phyloP scores from a whole-genome alignment of 2,888 invertebrate species.

The Pandemis heparana region DNA sequence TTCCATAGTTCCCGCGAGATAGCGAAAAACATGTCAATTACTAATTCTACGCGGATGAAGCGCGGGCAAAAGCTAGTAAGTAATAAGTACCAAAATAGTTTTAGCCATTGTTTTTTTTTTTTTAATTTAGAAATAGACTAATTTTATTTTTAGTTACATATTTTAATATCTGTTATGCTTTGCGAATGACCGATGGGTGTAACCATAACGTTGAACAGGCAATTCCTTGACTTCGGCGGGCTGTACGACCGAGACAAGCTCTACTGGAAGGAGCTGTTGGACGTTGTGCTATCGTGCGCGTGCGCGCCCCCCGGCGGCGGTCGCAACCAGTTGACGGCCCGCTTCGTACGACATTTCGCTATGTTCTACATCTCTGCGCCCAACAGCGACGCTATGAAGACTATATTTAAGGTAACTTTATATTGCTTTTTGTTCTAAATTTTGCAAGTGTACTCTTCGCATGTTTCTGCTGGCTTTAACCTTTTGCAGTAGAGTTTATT shows the following conservation, averaged over 20 bases:
- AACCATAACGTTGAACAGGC: slow-evolving; percentile 70
- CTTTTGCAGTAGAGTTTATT: no score
- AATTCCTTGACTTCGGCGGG: slow-evolving; percentile 91
- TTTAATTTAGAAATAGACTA: no score
- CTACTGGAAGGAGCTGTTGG: slow-evolving; percentile 95
- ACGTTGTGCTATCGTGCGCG: slow-evolving; percentile 92
- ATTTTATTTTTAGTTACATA: no score
- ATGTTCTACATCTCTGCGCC: slow-evolving; percentile 94
- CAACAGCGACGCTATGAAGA: slow-evolving; percentile 89
- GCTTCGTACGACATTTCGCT: slow-evolving; percentile 95
- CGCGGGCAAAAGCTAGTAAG: no score
- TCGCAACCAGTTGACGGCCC: slow-evolving; percentile 92
- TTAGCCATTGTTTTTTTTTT: no score
- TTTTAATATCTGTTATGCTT: background rate
- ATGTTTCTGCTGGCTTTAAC: no score
- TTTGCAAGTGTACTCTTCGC: no score
- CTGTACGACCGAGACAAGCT: slow-evolving; percentile 95
- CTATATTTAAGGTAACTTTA: slow-evolving; percentile 89
- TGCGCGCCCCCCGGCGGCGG: slow-evolving; percentile 97
- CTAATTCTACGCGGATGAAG: no score
- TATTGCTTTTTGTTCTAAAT: background rate
- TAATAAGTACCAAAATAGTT: no score
- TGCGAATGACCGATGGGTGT: background rate
- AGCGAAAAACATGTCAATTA: no score
- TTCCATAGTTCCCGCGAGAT: no score